These are phyloP conservation scores for Bolinopsis microptera DNA, from an alignment of 37 sponge, comb jelly and placozoan species.

Conservation along the genomic window DNA sequence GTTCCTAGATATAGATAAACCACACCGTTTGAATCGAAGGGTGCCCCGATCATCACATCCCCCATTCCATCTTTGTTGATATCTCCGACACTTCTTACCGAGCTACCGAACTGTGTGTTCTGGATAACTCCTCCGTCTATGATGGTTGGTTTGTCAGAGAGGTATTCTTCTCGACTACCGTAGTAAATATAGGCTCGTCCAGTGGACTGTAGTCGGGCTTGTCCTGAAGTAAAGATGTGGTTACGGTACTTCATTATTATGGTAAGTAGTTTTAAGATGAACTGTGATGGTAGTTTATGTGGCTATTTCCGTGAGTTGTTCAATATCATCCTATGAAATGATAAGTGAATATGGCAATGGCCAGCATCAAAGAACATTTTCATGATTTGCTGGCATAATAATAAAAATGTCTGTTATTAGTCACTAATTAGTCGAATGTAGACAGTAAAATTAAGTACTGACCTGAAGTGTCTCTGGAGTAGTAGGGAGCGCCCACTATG, in stretches of 20 bases:
- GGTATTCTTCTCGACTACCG: background rate
- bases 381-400: too few relatives aligned
- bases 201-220: slow-evolving; percentile 11
- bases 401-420: too few relatives aligned
- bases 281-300: too few relatives aligned
- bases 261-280: too few relatives aligned
- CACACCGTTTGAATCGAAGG: background rate
- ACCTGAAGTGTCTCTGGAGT: slow-evolving; percentile 30
- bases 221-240: background rate
- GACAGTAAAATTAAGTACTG: background rate
- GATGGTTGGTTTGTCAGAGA: background rate
- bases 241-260: background rate
- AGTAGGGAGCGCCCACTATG: slow-evolving; percentile 23
- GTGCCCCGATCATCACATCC: background rate
- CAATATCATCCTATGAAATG: too few relatives aligned
- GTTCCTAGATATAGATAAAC: slow-evolving; percentile 10
- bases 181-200: slow-evolving; percentile 17
- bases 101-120: background rate
- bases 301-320: too few relatives aligned
- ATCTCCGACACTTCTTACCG: background rate
- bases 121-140: background rate
- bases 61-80: background rate
- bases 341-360: too few relatives aligned
- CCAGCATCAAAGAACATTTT: too few relatives aligned
- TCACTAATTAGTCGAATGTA: too few relatives aligned